Evolutionary conservation across 2,888 invertebrate species (phyloP).

Genomic region (Drosophila sordidapex): DNA sequence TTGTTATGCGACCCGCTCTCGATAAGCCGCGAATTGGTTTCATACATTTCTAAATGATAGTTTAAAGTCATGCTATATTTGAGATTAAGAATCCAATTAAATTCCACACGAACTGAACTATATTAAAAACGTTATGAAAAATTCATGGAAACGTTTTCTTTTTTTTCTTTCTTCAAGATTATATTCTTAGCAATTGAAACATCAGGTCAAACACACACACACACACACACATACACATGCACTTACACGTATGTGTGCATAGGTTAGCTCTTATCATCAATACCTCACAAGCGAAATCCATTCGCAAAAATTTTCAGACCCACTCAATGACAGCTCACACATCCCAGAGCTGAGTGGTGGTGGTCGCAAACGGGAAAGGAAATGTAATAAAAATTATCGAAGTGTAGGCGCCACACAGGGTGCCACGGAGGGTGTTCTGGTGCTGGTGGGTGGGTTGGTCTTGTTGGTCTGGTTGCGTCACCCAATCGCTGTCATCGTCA

Average conservation of each 20-base stretch:
- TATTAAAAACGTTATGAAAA: background rate
- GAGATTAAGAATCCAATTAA: background rate
- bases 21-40: slow-evolving; percentile 51
- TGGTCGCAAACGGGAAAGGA: slow-evolving; percentile 13
- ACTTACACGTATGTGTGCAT: background rate
- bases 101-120: background rate
- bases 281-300: slow-evolving; percentile 1
- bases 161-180: background rate
- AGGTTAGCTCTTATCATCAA: slow-evolving; percentile 6
- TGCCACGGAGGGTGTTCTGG: background rate
- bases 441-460: background rate
- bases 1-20: slow-evolving; percentile 20
- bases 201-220: background rate
- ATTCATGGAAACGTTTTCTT: background rate
- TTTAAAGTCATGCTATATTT: too few species aligned
- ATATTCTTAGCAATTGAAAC: background rate
- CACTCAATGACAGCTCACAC: slow-evolving; percentile 6
- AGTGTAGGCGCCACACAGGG: slow-evolving; percentile 26
- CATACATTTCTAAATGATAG: background rate
- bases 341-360: slow-evolving; percentile 10
- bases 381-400: slow-evolving; percentile 69
- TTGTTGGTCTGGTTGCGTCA: background rate
- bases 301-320: background rate
- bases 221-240: background rate
- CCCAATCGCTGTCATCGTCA: slow-evolving; percentile 46